These are phyloP conservation scores for Lutraria rhynchaena DNA, from an alignment of 1,140 invertebrate species.

Conservation along the genomic window DNA sequence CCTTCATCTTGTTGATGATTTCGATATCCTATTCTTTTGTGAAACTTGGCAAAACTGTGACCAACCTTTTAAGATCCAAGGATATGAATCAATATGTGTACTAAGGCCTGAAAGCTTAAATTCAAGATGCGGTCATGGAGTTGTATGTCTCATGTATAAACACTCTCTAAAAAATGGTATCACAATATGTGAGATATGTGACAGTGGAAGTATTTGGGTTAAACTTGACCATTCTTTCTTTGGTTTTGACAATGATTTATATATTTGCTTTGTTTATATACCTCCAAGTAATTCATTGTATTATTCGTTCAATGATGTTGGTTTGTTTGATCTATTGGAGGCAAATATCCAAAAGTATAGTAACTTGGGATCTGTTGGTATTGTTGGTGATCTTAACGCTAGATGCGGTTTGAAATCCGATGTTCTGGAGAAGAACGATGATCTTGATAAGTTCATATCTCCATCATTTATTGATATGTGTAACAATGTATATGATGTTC, in stretches of 20 bases:
- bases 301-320: not conserved
- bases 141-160: constrained; percentile 6
- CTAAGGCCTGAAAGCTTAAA: constrained; percentile 27
- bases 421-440: not conserved
- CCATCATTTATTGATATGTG: not conserved
- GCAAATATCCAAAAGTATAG: not conserved
- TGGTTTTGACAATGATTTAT: not conserved
- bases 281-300: constrained; percentile 7
- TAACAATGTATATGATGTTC: not conserved
- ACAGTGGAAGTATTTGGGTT: not conserved
- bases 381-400: not conserved
- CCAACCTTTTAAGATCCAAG: not conserved
- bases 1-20: not conserved
- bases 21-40: constrained; percentile 9
- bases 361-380: not conserved
- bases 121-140: constrained; percentile 16
- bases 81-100: constrained; percentile 12
- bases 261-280: not conserved
- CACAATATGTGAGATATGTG: not conserved
- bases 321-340: not conserved
- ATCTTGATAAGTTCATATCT: constrained; percentile 1
- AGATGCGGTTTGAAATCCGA: not conserved
- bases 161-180: not conserved
- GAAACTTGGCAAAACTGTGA: constrained; percentile 23
- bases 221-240: no score